phyloP scores from a whole-genome alignment of 2,888 invertebrate species.

The Auanema sp. region DNA sequence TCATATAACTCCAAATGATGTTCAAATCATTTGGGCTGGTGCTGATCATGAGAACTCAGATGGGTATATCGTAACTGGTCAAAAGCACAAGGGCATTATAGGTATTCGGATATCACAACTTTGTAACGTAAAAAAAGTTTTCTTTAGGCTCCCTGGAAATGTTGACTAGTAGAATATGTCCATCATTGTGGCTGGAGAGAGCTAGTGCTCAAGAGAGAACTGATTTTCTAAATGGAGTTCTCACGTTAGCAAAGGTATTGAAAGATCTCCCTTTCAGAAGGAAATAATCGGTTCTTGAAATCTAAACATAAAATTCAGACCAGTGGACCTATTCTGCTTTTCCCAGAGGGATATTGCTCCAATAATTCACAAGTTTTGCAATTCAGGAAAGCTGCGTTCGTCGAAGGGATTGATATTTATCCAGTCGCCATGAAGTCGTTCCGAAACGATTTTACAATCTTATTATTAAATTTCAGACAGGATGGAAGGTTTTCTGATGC shows the following conservation, averaged over 20 bases:
- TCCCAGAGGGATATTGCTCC: conserved; percentile 56
- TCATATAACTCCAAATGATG: conserved; percentile 56
- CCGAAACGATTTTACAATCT: neutral
- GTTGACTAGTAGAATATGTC: conserved; percentile 48
- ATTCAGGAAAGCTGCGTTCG: conserved; percentile 47
- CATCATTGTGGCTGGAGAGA: conserved; percentile 54
- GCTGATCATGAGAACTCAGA: conserved; percentile 43
- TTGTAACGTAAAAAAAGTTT: neutral
- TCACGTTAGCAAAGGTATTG: conserved; percentile 44
- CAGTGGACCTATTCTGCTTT: conserved; percentile 52
- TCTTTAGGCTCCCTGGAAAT: conserved; percentile 45
- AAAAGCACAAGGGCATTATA: conserved; percentile 51
- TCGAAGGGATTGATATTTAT: conserved; percentile 39
- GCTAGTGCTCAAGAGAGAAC: conserved; percentile 42
- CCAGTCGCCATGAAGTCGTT: conserved; percentile 39
- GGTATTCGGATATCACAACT: conserved; percentile 16
- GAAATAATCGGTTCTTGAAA: neutral
- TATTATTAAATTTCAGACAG: conserved; percentile 23
- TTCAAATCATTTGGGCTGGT: conserved; percentile 56
- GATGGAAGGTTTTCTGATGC: conserved; percentile 37
- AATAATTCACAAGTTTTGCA: conserved; percentile 50
- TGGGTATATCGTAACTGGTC: conserved; percentile 56
- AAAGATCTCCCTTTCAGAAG: neutral
- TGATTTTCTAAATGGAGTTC: conserved; percentile 41
- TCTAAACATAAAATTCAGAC: conserved; percentile 12